Evolutionary conservation across 2,888 invertebrate species (phyloP), one percentile per base, ranked within the genome.

Genomic region (Platypus cylindrus): DNA sequence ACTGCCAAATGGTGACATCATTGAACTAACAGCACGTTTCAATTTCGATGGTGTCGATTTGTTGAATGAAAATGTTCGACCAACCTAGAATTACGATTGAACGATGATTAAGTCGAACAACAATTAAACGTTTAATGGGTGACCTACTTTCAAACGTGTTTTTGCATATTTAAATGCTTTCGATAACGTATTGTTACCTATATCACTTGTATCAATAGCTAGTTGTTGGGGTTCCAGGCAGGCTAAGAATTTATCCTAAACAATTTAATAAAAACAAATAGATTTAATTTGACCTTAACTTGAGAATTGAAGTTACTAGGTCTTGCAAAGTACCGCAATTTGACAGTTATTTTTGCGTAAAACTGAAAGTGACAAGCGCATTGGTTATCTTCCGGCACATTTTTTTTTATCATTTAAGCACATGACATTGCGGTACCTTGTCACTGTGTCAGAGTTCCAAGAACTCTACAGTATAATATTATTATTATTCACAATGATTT

Each of bases 31-130:
- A 17, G 93, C 91, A 37, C 93, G 74, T 64, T 91, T 91, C 52
- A 94, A 64, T 62, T 87, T 89, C 45, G 84, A 85, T 31, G 94
- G 93, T 17, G 94, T 93, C 5, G 40, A 40, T 65, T 90, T 89
- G 64, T 89, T 91, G 65, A 94, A 90, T 45, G 91, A 93, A 56
- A 94, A 83, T 46, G 93, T 93, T 48, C 94, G 75, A 33, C 89
- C 89, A 48, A 94, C 89, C 38, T 43, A 25, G 5, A 35, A 37
- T 14, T 18, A 28, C 8, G n/a, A n/a, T n/a, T n/a, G n/a, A n/a
- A 7, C 20, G 20, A 9, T 20, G 20, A 20, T 20, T 20, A 20
- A 20, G 7, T 20, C 20, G 7, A 20, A 20, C 20, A 20, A 9
- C 20, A 20, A 20, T 20, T 20, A 20, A 20, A 20, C 4, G 5